A percentile compares a stretch with the other conserved stretches of the same genome.
Conservation (phyloP, 2,888 invertebrate species). For the Acleris sparsana region DNA sequence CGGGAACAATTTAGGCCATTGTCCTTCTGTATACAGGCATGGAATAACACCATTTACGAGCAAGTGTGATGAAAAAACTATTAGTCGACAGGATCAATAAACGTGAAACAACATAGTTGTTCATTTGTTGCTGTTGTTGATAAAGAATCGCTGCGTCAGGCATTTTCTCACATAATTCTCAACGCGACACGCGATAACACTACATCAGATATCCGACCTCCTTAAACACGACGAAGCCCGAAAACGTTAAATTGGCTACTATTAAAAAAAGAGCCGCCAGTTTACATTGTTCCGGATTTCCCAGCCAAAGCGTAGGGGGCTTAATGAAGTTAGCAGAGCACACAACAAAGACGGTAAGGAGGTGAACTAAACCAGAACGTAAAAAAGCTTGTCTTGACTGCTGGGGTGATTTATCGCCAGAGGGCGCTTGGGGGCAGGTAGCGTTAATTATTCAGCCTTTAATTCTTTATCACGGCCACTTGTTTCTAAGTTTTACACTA, state of each 20-base stretch:
- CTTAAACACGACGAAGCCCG: conserved; percentile 56
- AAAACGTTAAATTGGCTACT: conserved; percentile 70
- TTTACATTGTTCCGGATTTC: conserved; percentile 69
- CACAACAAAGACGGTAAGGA: conserved; percentile 66
- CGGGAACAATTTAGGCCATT: too few species aligned
- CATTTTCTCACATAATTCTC: conserved; percentile 73
- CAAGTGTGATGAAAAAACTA: too few species aligned
- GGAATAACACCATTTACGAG: too few species aligned
- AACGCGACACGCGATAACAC: conserved; percentile 53
- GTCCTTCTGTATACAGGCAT: too few species aligned
- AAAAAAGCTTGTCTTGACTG: conserved; percentile 70
- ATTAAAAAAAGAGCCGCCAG: conserved; percentile 57
- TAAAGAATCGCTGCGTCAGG: conserved; percentile 45
- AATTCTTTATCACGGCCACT: conserved; percentile 79
- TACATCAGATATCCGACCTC: conserved; percentile 60
- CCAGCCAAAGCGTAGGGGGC: conserved; percentile 51
- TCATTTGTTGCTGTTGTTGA: conserved; percentile 38
- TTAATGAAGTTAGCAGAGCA: conserved; percentile 71
- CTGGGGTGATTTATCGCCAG: conserved; percentile 75
- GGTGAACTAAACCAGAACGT: conserved; percentile 78
- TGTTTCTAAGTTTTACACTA: conserved; percentile 73
- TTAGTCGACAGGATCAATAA: not conserved
- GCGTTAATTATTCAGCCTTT: conserved; percentile 82
- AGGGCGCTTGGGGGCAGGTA: conserved; percentile 59
- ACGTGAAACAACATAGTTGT: conserved; percentile 5